Conservation (phyloP, 2,888 invertebrate genomes). For the Plebejus anna region DNA sequence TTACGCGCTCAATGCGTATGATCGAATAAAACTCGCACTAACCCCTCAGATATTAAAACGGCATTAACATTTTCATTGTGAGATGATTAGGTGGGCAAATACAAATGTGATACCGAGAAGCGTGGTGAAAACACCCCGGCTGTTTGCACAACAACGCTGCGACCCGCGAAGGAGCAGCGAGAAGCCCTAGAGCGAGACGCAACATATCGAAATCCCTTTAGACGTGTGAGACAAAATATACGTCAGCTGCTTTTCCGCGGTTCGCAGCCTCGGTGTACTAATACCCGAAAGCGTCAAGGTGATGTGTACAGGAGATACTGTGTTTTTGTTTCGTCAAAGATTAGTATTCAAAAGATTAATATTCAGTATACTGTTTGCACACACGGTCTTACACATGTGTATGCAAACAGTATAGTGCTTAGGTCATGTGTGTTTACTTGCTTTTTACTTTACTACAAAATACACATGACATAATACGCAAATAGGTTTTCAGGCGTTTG, state of each 20-base stretch:
- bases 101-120: not conserved
- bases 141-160: no score
- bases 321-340: slow-evolving; percentile 16
- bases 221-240: no score
- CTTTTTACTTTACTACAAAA: not conserved
- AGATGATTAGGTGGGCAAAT: not conserved
- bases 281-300: not conserved
- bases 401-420: not conserved
- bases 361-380: no score
- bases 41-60: not conserved
- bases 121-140: not conserved
- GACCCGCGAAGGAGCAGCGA: no score
- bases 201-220: no score
- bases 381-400: no score
- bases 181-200: no score
- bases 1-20: no score
- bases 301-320: not conserved
- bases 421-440: not conserved
- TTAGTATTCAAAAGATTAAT: not conserved
- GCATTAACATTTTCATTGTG: slow-evolving; percentile 14
- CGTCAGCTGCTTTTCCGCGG: no score
- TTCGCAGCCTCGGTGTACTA: no score
- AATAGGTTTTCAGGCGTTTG: not conserved
- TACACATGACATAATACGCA: not conserved
- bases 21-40: no score